phyloP scores from a whole-genome alignment of 2,113 vertebrate species.

The Odontophorus gujanensis region DNA sequence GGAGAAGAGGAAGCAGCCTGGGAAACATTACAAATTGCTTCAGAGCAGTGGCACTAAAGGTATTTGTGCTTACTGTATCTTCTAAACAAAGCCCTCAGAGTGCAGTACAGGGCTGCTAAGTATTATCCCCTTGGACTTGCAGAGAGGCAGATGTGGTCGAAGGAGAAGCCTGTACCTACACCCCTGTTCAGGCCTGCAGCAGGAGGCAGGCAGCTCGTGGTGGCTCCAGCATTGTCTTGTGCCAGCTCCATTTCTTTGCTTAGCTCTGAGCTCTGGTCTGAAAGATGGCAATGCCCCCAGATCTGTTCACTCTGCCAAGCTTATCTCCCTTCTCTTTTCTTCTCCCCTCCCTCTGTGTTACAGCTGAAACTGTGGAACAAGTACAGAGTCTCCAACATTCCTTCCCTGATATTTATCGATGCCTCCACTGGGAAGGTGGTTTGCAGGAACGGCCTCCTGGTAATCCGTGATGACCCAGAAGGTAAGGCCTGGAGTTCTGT shows the following conservation, averaged over 20 bases:
- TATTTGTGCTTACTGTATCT: not conserved
- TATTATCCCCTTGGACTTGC: slow-evolving; percentile 4
- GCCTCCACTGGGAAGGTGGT: slow-evolving; percentile 90
- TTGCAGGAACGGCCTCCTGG: slow-evolving; percentile 94
- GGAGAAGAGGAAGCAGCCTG: slow-evolving; percentile 51
- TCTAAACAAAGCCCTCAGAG: slow-evolving; percentile 25
- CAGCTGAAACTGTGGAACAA: slow-evolving; percentile 99
- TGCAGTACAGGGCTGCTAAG: not conserved
- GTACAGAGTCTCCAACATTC: slow-evolving; percentile 98
- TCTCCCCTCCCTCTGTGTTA: slow-evolving; percentile 28
- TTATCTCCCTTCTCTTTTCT: not conserved
- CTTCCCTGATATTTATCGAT: slow-evolving; percentile 97
- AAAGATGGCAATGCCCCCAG: not conserved
- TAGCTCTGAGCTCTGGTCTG: not conserved
- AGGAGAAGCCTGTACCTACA: not conserved
- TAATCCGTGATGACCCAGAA: slow-evolving; percentile 96
- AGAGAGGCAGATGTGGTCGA: not conserved
- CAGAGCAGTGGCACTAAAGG: slow-evolving; percentile 34
- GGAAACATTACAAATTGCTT: slow-evolving; percentile 56
- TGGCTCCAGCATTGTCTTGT: not conserved
- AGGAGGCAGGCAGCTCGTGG: not conserved
- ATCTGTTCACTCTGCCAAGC: not conserved
- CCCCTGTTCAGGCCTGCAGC: accelerated
- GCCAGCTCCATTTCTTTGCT: not conserved
- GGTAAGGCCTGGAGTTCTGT: slow-evolving; percentile 74